phyloP scores from a whole-genome alignment of 1,140 invertebrate genomes.

The Helicoverpa armigera region DNA sequence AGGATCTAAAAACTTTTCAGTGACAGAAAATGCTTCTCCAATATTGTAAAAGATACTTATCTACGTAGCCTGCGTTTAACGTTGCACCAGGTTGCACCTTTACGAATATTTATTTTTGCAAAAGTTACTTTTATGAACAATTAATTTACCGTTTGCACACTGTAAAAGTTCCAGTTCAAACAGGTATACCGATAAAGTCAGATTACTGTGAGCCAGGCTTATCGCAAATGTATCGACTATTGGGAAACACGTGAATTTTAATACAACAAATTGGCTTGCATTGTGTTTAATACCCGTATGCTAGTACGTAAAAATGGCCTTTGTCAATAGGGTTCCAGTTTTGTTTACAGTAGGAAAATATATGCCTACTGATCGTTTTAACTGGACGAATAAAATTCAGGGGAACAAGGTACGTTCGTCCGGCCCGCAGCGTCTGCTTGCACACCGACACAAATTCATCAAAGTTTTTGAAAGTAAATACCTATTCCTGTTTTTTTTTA shows the following conservation, averaged over 20 bases:
- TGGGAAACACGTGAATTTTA: conserved; percentile 53
- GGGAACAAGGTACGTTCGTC: background rate
- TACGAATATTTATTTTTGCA: background rate
- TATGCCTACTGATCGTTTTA: background rate
- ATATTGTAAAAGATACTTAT: too few species aligned
- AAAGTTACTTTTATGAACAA: conserved; percentile 19
- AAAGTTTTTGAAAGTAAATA: background rate
- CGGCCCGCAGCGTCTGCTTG: too few species aligned
- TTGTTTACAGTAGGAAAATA: conserved; percentile 28
- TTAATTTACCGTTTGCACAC: conserved; percentile 31
- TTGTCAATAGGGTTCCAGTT: conserved; percentile 5
- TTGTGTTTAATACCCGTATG: conserved; percentile 45
- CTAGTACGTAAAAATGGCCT: conserved; percentile 26
- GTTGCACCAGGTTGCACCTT: too few species aligned
- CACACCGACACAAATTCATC: too few species aligned
- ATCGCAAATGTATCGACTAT: conserved; percentile 62
- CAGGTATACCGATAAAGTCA: conserved; percentile 63
- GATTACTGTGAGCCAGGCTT: conserved; percentile 59
- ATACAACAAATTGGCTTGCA: conserved; percentile 54
- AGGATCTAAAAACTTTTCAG: too few species aligned
- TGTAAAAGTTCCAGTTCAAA: conserved; percentile 32
- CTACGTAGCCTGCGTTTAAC: too few species aligned
- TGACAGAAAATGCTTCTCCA: too few species aligned
- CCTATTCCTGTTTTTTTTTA: too few species aligned
- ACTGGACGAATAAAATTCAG: background rate